Percentiles rank a stretch among this genome's conserved stretches.
Evolutionary conservation across 2,797 vertebrate genomes (phyloP).

Genomic region (Lacerta viridis): DNA sequence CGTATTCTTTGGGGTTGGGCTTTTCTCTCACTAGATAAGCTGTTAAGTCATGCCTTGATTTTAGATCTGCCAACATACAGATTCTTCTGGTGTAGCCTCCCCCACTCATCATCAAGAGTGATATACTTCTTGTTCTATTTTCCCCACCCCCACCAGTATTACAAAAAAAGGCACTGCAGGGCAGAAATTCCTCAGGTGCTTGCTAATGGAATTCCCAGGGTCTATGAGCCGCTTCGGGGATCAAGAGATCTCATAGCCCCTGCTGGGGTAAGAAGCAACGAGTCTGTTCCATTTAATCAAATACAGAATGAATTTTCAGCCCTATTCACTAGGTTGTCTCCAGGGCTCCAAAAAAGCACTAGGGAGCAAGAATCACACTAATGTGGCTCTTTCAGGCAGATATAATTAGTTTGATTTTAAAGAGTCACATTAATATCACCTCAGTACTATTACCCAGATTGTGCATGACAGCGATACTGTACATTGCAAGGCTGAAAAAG

Average conservation of each 20-base stretch:
- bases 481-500: constrained; percentile 70
- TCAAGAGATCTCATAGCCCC: constrained; percentile 80
- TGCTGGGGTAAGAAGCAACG: constrained; percentile 78
- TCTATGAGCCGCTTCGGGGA: constrained; percentile 79
- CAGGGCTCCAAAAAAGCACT: constrained; percentile 79
- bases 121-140: constrained; percentile 48
- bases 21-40: constrained; percentile 74
- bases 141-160: constrained; percentile 34
- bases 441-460: constrained; percentile 74
- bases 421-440: constrained; percentile 80
- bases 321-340: constrained; percentile 79
- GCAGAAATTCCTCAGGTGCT: constrained; percentile 82
- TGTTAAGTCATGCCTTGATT: constrained; percentile 77
- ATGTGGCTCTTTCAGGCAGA: constrained; percentile 79
- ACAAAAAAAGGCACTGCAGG: constrained; percentile 77
- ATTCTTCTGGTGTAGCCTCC: constrained; percentile 67
- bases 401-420: constrained; percentile 80
- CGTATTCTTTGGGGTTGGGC: constrained; percentile 60
- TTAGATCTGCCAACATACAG: constrained; percentile 74
- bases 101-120: constrained; percentile 48
- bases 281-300: constrained; percentile 82
- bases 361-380: constrained; percentile 78
- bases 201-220: constrained; percentile 82
- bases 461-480: constrained; percentile 74
- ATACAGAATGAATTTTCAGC: constrained; percentile 80